A percentile compares a stretch with the other conserved stretches of the same genome.
Conservation (phyloP, 1,140 invertebrate species). For the Battus philenor region DNA sequence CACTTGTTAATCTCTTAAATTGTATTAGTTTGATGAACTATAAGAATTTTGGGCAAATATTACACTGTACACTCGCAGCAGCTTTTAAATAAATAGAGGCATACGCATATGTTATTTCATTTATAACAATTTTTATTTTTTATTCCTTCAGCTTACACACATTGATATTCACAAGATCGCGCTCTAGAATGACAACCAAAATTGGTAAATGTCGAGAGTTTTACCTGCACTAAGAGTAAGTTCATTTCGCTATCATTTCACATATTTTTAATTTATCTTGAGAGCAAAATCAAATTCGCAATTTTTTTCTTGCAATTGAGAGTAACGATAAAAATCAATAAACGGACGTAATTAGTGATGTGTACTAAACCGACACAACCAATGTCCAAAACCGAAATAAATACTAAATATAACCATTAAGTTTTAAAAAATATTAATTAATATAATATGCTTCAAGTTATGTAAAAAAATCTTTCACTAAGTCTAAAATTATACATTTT, state of each 20-base stretch:
- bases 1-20: too few relatives aligned
- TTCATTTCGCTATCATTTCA: background rate
- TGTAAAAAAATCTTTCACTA: too few relatives aligned
- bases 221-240: background rate
- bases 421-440: too few relatives aligned
- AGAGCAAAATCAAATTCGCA: background rate
- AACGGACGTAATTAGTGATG: background rate
- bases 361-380: background rate
- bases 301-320: background rate
- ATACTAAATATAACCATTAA: too few relatives aligned
- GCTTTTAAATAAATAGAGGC: background rate
- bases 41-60: too few relatives aligned
- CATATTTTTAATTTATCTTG: background rate
- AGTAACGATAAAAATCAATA: slow-evolving; percentile 1
- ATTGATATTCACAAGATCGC: background rate
- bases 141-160: background rate
- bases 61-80: too few relatives aligned
- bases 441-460: too few relatives aligned
- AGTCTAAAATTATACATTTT: too few relatives aligned
- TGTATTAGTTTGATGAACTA: too few relatives aligned
- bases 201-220: background rate
- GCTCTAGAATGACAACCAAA: background rate
- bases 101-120: background rate
- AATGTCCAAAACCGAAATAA: slow-evolving; percentile 1
- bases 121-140: background rate